phyloP scores from a whole-genome alignment of 1,140 invertebrate species.

The Muscidifurax raptorellus region DNA sequence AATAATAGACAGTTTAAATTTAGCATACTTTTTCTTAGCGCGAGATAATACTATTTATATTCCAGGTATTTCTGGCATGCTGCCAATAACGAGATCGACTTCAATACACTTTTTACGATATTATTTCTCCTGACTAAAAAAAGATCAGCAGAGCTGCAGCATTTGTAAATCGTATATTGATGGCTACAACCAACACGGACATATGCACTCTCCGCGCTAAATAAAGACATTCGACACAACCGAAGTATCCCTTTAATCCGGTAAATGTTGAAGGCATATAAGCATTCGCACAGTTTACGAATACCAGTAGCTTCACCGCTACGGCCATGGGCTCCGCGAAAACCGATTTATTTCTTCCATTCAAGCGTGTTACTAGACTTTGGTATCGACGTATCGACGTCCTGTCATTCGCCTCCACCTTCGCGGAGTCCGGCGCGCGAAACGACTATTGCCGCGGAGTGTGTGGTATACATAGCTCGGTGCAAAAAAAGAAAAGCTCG shows the following conservation, averaged over 20 bases:
- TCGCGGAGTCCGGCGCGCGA: constrained; percentile 10
- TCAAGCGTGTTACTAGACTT: constrained; percentile 27
- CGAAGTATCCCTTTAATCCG: background rate
- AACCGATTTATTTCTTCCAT: constrained; percentile 42
- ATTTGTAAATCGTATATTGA: background rate
- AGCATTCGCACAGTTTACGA: background rate
- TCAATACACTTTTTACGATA: no score
- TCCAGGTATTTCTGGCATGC: no score
- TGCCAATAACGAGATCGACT: no score
- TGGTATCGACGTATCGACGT: constrained; percentile 43
- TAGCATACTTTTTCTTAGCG: no score
- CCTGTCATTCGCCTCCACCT: constrained; percentile 31
- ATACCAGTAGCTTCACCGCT: background rate
- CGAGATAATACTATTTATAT: no score
- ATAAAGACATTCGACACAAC: background rate
- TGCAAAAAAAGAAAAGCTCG: background rate
- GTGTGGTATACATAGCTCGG: background rate
- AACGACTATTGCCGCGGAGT: background rate
- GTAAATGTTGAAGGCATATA: background rate
- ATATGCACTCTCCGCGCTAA: background rate
- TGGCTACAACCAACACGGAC: background rate
- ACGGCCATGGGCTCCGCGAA: background rate
- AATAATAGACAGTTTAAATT: no score
- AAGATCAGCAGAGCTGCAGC: no score
- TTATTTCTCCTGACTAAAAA: no score